phyloP scores from a whole-genome alignment of 2,797 vertebrate genomes.

The Microcaecilia unicolor region DNA sequence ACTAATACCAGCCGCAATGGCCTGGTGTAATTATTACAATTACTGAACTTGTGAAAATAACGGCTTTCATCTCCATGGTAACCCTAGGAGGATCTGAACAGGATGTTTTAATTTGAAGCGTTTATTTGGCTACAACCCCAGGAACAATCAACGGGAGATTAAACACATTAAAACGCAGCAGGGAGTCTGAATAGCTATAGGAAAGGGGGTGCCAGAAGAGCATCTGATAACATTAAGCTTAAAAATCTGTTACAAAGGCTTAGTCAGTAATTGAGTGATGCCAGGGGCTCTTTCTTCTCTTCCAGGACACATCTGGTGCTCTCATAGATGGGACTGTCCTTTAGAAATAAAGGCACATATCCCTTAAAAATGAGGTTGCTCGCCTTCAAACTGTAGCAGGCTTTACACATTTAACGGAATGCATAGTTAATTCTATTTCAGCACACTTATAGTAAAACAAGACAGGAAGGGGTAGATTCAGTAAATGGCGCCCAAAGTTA shows the following conservation, averaged over 20 bases:
- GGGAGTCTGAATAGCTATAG: slow-evolving; percentile 12
- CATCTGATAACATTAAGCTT: slow-evolving; percentile 23
- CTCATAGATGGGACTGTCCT: too few relatives aligned
- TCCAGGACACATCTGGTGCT: too few relatives aligned
- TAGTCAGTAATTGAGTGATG: neutral
- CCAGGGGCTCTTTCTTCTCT: too few relatives aligned
- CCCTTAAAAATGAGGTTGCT: too few relatives aligned
- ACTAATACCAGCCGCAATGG: rapidly evolving
- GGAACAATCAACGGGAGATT: slow-evolving; percentile 55
- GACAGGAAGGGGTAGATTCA: too few relatives aligned
- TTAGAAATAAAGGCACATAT: too few relatives aligned
- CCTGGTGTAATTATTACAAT: neutral
- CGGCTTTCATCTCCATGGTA: slow-evolving; percentile 35
- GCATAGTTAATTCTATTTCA: too few relatives aligned
- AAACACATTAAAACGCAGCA: slow-evolving; percentile 49
- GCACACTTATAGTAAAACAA: too few relatives aligned
- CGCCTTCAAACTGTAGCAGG: too few relatives aligned
- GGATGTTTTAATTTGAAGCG: slow-evolving; percentile 50
- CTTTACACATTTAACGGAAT: too few relatives aligned
- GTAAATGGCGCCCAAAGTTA: too few relatives aligned
- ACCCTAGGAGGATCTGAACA: slow-evolving; percentile 15
- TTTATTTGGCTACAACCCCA: slow-evolving; percentile 48
- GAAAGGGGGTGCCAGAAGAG: slow-evolving; percentile 32
- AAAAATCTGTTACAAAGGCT: slow-evolving; percentile 20
- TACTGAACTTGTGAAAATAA: slow-evolving; percentile 1